phyloP scores from a whole-genome alignment of 1,140 invertebrate genomes.

The Drosophila lacertosa region DNA sequence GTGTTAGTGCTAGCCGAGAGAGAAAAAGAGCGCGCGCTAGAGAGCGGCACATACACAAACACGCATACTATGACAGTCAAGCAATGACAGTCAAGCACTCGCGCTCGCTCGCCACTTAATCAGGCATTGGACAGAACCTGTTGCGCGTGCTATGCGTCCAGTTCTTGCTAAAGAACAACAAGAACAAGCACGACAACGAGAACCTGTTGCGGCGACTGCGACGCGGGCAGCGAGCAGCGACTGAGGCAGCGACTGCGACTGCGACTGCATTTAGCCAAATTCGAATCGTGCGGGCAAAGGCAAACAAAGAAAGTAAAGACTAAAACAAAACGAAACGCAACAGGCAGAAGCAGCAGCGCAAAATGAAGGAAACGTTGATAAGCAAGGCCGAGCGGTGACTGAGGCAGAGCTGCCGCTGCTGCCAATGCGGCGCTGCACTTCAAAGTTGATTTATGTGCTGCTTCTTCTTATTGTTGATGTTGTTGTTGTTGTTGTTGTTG shows the following conservation, averaged over 20 bases:
- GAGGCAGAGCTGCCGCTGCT: constrained; percentile 18
- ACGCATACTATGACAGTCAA: neutral
- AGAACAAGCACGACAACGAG: constrained; percentile 50
- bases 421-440: constrained; percentile 54
- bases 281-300: constrained; percentile 59
- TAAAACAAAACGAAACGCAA: constrained; percentile 58
- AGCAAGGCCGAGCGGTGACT: constrained; percentile 66
- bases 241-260: constrained; percentile 44
- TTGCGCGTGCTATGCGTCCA: constrained; percentile 70
- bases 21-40: constrained; percentile 21
- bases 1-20: constrained; percentile 26
- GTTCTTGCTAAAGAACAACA: constrained; percentile 50
- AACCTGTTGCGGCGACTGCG: constrained; percentile 76
- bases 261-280: constrained; percentile 58
- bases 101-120: constrained; percentile 31
- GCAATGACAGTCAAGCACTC: constrained; percentile 12
- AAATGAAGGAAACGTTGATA: constrained; percentile 61
- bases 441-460: constrained; percentile 78
- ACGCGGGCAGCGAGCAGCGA: constrained; percentile 37
- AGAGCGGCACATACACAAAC: constrained; percentile 19
- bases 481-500: constrained; percentile 30
- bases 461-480: constrained; percentile 39
- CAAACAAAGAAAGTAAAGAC: constrained; percentile 68
- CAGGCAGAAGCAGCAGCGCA: constrained; percentile 39
- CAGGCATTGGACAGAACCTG: constrained; percentile 64